Conservation (phyloP, 2,113 vertebrate genomes). For the Heterotis niloticus region DNA sequence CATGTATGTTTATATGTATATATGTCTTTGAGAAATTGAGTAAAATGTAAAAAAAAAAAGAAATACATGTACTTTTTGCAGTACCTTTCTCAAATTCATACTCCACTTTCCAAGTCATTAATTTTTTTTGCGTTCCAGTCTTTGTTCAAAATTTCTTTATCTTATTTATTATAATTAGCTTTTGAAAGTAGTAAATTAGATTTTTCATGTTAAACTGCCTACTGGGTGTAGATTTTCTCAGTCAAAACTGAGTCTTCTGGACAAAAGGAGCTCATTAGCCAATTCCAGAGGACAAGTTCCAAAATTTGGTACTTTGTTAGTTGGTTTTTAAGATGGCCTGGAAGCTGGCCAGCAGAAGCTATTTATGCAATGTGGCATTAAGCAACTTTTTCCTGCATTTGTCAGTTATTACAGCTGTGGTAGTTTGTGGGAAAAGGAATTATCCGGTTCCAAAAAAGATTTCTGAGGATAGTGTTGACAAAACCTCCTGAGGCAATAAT, state of each 20-base stretch:
- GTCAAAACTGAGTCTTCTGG: no score
- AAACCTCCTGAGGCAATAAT: not conserved
- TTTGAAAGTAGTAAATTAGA: no score
- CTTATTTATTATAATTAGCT: no score
- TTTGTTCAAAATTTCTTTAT: no score
- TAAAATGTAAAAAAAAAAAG: no score
- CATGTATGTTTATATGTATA: no score
- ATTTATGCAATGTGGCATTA: constrained; percentile 5
- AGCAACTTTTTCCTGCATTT: not conserved
- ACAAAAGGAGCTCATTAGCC: not conserved
- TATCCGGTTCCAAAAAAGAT: not conserved
- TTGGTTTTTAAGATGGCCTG: not conserved
- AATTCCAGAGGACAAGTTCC: not conserved
- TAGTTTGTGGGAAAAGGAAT: not conserved
- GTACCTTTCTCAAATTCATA: no score
- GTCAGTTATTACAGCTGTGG: not conserved
- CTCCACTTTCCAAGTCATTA: no score
- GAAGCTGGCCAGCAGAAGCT: not conserved
- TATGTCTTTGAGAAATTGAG: no score
- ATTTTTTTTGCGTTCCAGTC: no score
- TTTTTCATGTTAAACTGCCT: no score
- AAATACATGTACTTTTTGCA: no score
- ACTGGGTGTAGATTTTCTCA: not conserved
- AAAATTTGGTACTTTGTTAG: not conserved
- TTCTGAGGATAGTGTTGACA: not conserved